Percentiles rank a stretch among this genome's conserved stretches.
Evolutionary conservation across 1,140 invertebrate species (phyloP).

Genomic region (Drosophila truncata): DNA sequence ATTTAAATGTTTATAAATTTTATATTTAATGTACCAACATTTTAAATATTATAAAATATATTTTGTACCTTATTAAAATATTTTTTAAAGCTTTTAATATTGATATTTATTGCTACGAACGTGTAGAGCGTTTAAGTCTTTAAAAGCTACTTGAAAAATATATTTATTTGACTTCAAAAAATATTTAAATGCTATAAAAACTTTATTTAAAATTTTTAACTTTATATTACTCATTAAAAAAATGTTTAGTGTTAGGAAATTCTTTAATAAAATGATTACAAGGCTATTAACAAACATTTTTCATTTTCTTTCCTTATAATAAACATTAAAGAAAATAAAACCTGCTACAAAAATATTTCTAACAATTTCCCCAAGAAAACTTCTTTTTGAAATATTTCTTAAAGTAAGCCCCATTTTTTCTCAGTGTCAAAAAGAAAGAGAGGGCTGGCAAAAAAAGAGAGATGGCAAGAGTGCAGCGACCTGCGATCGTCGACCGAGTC

Average conservation of each 20-base stretch:
- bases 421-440: neutral
- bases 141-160: too few relatives aligned
- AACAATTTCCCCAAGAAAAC: neutral
- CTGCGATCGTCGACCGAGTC: constrained; percentile 61
- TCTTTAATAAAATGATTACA: neutral
- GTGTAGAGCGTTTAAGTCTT: accelerated
- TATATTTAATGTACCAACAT: too few relatives aligned
- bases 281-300: neutral
- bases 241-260: neutral
- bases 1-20: neutral
- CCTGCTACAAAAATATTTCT: neutral
- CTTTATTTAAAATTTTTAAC: neutral
- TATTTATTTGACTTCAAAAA: neutral
- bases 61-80: neutral
- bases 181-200: neutral
- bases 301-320: neutral
- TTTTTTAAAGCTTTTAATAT: neutral
- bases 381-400: neutral
- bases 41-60: neutral
- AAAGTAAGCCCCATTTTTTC: neutral
- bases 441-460: neutral
- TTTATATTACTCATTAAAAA: too few relatives aligned
- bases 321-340: neutral
- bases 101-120: accelerated
- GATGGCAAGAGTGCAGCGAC: constrained; percentile 68